These are phyloP conservation scores for Thyatira batis DNA, from an alignment of 2,888 invertebrate genomes.

Conservation along the genomic window DNA sequence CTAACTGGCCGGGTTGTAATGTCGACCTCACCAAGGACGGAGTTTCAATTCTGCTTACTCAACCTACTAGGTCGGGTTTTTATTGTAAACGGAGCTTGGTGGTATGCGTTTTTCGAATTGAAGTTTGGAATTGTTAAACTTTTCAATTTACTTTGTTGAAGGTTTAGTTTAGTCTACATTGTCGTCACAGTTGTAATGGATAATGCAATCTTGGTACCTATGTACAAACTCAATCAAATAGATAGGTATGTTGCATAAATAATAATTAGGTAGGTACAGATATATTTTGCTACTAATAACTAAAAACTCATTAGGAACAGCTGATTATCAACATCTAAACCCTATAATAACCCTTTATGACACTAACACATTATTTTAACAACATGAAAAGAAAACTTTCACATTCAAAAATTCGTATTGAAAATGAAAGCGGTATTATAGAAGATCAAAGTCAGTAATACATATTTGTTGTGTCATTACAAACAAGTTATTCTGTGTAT, in stretches of 20 bases:
- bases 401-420: constrained; percentile 1
- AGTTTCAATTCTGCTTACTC: constrained; percentile 70
- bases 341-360: no score
- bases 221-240: no score
- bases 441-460: not conserved
- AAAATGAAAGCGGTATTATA: constrained; percentile 2
- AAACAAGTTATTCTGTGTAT: constrained; percentile 1
- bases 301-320: no score
- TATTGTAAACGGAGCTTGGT: constrained; percentile 59
- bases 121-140: constrained; percentile 12
- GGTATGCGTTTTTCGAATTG: constrained; percentile 35
- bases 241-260: no score
- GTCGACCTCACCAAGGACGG: constrained; percentile 78
- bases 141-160: not conserved
- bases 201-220: no score
- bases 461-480: not conserved
- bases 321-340: not conserved
- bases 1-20: constrained; percentile 37
- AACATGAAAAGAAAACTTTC: constrained; percentile 1
- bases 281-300: no score
- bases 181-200: not conserved
- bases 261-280: no score
- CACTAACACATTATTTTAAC: no score
- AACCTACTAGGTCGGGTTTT: constrained; percentile 67
- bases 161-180: not conserved